Evolutionary conservation across 2,888 invertebrate species (phyloP), one percentile per base, ranked within the genome.

Genomic region (Caenorhabditis panamensis): DNA sequence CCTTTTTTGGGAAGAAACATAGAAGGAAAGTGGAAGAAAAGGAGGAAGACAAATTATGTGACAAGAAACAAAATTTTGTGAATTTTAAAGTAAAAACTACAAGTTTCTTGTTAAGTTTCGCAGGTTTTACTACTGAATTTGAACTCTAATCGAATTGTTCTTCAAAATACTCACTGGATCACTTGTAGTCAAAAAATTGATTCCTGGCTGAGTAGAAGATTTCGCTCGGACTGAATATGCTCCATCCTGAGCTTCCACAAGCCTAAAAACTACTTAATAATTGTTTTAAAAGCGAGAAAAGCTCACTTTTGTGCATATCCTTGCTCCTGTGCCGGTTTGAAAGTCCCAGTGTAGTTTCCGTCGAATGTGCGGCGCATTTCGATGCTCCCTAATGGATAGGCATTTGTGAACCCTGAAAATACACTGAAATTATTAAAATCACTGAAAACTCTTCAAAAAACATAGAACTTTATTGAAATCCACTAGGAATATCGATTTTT

Each of bases 321-420:
- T 13, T 56, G 56, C 8, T 79, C 67, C 28, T 67, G 58, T 4
- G 61, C 20, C 22, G 78, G 64, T 68, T 79, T 81, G 72, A 87
- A 88, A 1, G 66, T 64, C 47, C 87, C 88, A n/a, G 88, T 86
- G 59, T 72, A 87, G 66, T 88, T 88, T 18, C 87, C 88, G 61
- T 87, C 87, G 56, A 81, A 82, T 28, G 67, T 31, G 5, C 78
- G 59, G 20, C 79, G 54, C 67, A 87, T 56, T 54, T 83, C 82
- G 18, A 87, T 80, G 16, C n/a, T 75, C 56, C 87, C 87, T n/a
- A 86, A 58, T 22, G 82, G 77, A 20, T 69, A 58, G 6, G 49
- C 64, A 31, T 72, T 75, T 6, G 68, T 68, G 31, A 82, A 84
- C 51, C 79, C 85, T 85, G 51, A 51, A 69, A 73, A 61, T n/a